Evolutionary conservation across 2,113 vertebrate genomes (phyloP), one percentile per base, ranked within the genome.

Genomic region (Ciconia maguari): DNA sequence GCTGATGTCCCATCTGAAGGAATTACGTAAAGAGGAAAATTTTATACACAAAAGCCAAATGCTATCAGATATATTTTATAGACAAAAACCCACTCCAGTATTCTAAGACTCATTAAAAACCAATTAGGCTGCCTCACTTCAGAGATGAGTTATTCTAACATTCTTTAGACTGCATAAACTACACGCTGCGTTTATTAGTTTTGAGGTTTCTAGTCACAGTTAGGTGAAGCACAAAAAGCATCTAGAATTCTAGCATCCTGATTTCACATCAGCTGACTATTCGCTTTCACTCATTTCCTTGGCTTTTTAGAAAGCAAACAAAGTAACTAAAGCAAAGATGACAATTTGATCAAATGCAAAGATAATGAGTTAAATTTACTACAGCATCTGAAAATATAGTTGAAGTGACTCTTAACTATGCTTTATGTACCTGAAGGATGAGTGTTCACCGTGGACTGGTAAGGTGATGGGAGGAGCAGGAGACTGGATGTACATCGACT

Each of bases 341-440:
- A 42, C 34, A 57, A n/a, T 25, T 17, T 29, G 11, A 93, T 51
- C 10, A 51, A 81, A 69, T 14, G 17, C 32, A 77, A 68, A 69
- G 30, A 30, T 12, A 38, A n/a, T 0, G 3, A 76, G 38, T 76
- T 83, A 52, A 17, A 70, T 51, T 48, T 75, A 70, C 64, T 38
- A 54, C 21, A 90, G 44, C 82, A 68, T 69, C 22, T 87, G 85
- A 71, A 95, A 81, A 76, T 5, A 49, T 0, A 52, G 22, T 42
- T 68, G 21, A 75, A 76, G 25, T 29, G 25, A 85, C 41, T 70
- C 74, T 86, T 81, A 91, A 84, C 49, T 90, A 66, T 24, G 26
- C 64, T 78, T 86, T 91, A 97, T 22, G 36, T 99, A 99, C 99
- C 99, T 99, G 98, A 99, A 99, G 92, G 98, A 98, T 0, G 99